Percentiles rank a stretch among this genome's conserved stretches.
Evolutionary conservation across 2,113 vertebrate species (phyloP).

Genomic region (Oenanthe oenanthe): DNA sequence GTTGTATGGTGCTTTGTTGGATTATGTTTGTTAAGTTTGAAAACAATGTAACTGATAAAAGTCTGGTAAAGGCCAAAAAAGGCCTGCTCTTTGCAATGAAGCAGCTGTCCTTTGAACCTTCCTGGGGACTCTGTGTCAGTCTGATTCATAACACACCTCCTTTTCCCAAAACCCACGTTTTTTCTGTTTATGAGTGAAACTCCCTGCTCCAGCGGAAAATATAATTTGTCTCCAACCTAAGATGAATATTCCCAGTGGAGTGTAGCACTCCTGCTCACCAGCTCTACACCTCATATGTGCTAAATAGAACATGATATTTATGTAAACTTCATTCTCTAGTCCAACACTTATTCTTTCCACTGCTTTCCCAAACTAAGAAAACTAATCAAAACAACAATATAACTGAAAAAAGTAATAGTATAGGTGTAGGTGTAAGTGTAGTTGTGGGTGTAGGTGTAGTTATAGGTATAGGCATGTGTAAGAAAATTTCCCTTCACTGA

Average conservation of each 20-base stretch:
- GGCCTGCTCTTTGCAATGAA: not conserved
- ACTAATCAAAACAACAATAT: not conserved
- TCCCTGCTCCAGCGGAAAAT: not conserved
- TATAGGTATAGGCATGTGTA: no score
- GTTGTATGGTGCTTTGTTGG: not conserved
- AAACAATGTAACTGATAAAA: not conserved
- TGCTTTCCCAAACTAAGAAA: not conserved
- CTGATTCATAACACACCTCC: not conserved
- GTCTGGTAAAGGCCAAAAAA: not conserved
- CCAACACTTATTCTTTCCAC: not conserved
- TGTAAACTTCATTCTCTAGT: not conserved
- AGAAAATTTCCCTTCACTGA: not conserved
- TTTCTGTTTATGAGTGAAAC: not conserved
- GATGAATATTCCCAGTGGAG: not conserved
- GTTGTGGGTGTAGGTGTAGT: no score
- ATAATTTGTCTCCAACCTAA: not conserved
- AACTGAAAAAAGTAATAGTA: not conserved
- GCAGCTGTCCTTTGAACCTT: not conserved
- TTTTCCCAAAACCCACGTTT: not conserved
- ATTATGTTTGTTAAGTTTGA: not conserved
- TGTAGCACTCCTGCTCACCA: not conserved
- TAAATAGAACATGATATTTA: not conserved
- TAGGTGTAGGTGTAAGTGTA: not conserved
- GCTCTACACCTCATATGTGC: not conserved
- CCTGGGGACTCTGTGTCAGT: fast-evolving